A percentile compares a stretch with the other conserved stretches of the same genome.
phyloP scores from a whole-genome alignment of 2,797 vertebrate genomes.

The Propithecus deckenii region DNA sequence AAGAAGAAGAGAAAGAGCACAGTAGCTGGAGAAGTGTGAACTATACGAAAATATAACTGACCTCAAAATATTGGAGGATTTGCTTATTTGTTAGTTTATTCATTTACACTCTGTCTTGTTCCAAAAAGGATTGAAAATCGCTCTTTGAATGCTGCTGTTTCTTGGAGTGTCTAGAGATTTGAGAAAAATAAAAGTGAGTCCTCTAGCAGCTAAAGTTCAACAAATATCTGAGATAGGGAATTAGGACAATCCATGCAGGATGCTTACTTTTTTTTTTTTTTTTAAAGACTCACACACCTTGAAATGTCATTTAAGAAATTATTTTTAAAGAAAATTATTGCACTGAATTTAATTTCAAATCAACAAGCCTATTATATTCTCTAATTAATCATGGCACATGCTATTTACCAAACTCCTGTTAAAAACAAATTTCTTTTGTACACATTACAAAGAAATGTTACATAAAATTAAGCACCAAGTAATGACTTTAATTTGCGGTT shows the following conservation, averaged over 20 bases:
- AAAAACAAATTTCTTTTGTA: constrained; percentile 81
- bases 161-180: not conserved
- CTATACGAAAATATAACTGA: not conserved
- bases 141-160: not conserved
- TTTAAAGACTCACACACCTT: constrained; percentile 47
- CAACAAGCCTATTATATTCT: constrained; percentile 65
- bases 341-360: constrained; percentile 67
- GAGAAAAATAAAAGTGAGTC: not conserved
- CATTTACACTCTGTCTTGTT: not conserved
- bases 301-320: constrained; percentile 57
- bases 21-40: not conserved
- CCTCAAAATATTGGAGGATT: constrained; percentile 7
- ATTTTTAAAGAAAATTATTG: constrained; percentile 67
- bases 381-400: constrained; percentile 73
- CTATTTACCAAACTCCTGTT: constrained; percentile 80
- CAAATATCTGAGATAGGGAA: not conserved
- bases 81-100: not conserved
- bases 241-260: not conserved
- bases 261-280: not conserved
- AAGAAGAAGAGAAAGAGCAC: not conserved
- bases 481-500: constrained; percentile 83
- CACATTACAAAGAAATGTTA: constrained; percentile 80
- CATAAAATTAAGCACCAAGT: constrained; percentile 82
- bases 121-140: not conserved
- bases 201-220: not conserved